Percentiles rank a stretch among this genome's conserved stretches.
These are phyloP conservation scores for Acanthurus tractus DNA, from an alignment of 2,797 vertebrate species.

Conservation along the genomic window DNA sequence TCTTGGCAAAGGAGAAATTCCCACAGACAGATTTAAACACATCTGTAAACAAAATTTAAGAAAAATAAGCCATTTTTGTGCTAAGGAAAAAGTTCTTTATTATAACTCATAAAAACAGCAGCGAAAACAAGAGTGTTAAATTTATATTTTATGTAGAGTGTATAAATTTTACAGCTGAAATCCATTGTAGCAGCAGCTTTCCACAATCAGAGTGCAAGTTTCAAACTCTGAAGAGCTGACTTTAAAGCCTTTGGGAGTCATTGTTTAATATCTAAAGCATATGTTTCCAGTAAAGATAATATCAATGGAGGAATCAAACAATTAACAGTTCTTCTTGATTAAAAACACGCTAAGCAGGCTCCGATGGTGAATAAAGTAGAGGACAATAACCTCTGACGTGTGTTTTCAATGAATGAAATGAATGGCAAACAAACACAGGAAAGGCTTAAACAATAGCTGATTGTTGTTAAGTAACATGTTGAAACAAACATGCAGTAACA, in stretches of 20 bases:
- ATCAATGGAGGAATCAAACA: not conserved
- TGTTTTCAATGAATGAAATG: not conserved
- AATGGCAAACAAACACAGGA: not conserved
- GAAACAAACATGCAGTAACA: constrained; percentile 3
- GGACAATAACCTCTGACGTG: not conserved
- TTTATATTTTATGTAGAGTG: no score
- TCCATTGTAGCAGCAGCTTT: constrained; percentile 11
- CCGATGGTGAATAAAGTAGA: not conserved
- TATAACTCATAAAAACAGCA: no score
- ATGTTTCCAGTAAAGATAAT: not conserved
- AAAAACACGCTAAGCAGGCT: not conserved
- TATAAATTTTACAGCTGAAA: not conserved
- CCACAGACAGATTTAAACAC: no score
- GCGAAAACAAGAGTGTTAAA: no score
- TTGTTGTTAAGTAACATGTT: constrained; percentile 13
- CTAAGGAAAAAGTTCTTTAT: no score
- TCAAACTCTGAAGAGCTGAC: not conserved
- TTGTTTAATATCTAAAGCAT: not conserved
- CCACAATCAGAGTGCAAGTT: not conserved
- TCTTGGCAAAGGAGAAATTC: no score
- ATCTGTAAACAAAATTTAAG: no score
- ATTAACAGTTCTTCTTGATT: not conserved
- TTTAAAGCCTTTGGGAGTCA: not conserved
- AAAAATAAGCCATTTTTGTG: no score
- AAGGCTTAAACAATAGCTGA: not conserved